Percentiles rank a stretch among this genome's conserved stretches.
Evolutionary conservation across 2,113 vertebrate genomes (phyloP).

Genomic region (Brevimyrus niger): DNA sequence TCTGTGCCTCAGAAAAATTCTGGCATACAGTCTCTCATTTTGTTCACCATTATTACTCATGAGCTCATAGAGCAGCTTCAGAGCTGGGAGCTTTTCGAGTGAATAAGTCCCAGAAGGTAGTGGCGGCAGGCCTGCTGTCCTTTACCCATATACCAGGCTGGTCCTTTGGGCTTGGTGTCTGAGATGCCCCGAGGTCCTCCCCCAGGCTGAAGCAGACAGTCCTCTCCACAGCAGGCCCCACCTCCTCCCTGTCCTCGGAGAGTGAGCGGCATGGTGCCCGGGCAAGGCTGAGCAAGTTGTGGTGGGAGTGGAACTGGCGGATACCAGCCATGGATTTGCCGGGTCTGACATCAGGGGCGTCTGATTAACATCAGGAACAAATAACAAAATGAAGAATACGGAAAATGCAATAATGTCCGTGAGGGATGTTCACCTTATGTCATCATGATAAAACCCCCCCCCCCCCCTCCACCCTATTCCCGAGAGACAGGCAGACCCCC

Average conservation of each 20-base stretch:
- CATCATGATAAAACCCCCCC: neutral
- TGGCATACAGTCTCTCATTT: neutral
- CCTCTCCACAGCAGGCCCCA: neutral
- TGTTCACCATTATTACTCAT: neutral
- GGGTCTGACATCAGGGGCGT: constrained; percentile 37
- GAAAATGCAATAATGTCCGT: neutral
- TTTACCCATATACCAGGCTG: constrained; percentile 36
- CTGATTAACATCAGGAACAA: neutral
- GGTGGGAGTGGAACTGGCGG: constrained; percentile 67
- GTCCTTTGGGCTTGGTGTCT: constrained; percentile 31
- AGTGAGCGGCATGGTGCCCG: constrained; percentile 22
- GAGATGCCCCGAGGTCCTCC: constrained; percentile 7
- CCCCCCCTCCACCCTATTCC: neutral
- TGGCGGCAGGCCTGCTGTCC: constrained; percentile 40
- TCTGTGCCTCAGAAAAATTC: neutral
- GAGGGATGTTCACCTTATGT: neutral
- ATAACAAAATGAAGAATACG: neutral
- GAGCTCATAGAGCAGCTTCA: constrained; percentile 58
- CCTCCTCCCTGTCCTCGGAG: neutral
- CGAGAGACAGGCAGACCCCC: neutral
- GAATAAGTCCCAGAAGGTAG: constrained; percentile 69
- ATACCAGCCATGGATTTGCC: constrained; percentile 57
- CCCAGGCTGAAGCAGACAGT: constrained; percentile 8
- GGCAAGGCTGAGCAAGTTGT: constrained; percentile 61
- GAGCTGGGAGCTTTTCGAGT: constrained; percentile 59